Evolutionary conservation across 1,140 invertebrate genomes (phyloP).

Genomic region (Lepidurus arcticus): DNA sequence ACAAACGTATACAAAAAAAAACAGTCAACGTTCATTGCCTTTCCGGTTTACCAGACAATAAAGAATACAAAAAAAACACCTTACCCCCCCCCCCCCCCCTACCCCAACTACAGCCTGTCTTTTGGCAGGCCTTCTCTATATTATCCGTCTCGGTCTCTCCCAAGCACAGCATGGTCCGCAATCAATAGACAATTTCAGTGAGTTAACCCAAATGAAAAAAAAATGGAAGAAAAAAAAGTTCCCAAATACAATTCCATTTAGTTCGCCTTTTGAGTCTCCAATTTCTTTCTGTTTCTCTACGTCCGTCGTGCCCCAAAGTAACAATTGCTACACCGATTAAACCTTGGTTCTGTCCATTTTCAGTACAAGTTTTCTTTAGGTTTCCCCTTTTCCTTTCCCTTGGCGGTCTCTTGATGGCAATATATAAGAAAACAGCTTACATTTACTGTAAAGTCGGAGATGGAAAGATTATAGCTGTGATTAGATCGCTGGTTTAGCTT

Average conservation of each 20-base stretch:
- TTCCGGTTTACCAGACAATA: neutral
- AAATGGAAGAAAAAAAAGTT: neutral
- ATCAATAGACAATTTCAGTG: neutral
- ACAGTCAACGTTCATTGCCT: neutral
- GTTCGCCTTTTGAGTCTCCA: neutral
- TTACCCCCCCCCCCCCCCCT: neutral
- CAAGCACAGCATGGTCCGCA: neutral
- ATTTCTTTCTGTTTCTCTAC: neutral
- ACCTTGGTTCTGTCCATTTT: too few relatives aligned
- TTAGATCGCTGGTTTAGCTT: slow-evolving; percentile 4
- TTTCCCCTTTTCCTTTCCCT: too few relatives aligned
- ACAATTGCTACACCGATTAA: too few relatives aligned
- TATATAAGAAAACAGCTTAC: neutral
- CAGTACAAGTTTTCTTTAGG: too few relatives aligned
- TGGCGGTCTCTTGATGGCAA: too few relatives aligned
- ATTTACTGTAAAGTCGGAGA: slow-evolving; percentile 1
- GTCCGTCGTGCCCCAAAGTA: too few relatives aligned
- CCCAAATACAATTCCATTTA: neutral
- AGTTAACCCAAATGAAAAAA: neutral
- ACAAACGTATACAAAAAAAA: neutral
- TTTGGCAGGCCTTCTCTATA: neutral
- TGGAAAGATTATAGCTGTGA: neutral
- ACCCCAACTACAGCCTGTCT: neutral
- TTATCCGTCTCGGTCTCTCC: neutral
- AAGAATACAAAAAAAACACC: neutral